These are phyloP conservation scores for Pogonomyrmex californicus DNA, from an alignment of 1,140 invertebrate genomes.

Conservation along the genomic window DNA sequence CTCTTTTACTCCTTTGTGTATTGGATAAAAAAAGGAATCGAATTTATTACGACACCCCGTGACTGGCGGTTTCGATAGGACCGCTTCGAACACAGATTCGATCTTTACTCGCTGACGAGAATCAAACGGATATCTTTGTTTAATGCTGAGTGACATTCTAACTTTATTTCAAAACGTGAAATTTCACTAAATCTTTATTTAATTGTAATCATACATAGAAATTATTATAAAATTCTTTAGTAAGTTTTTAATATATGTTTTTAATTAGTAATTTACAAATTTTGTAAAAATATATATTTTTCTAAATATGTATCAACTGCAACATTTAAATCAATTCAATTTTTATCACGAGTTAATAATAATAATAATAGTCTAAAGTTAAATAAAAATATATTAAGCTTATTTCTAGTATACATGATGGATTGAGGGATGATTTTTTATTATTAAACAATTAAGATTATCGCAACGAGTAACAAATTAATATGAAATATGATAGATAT, in stretches of 20 bases:
- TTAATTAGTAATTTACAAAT: background rate
- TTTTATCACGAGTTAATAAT: background rate
- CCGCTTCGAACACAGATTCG: constrained; percentile 36
- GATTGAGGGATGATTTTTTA: background rate
- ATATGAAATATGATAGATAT: constrained; percentile 1
- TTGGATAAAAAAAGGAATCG: constrained; percentile 65
- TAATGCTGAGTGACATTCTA: constrained; percentile 6
- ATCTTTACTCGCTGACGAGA: constrained; percentile 21
- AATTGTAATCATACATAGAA: background rate
- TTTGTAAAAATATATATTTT: background rate
- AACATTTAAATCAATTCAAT: background rate
- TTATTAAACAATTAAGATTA: background rate
- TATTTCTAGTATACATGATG: background rate
- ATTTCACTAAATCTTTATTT: background rate
- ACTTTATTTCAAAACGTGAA: background rate
- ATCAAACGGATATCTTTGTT: constrained; percentile 14
- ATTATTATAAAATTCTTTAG: background rate
- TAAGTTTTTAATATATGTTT: background rate
- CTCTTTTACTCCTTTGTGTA: constrained; percentile 38
- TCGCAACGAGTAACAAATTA: background rate
- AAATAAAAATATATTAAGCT: constrained; percentile 3
- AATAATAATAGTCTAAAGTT: background rate
- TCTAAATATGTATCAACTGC: background rate
- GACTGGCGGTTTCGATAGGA: constrained; percentile 56
- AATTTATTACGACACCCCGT: constrained; percentile 72